Base-by-base conservation (phyloP, 1,140 invertebrate species). In the Magallana ariakensis region DNA sequence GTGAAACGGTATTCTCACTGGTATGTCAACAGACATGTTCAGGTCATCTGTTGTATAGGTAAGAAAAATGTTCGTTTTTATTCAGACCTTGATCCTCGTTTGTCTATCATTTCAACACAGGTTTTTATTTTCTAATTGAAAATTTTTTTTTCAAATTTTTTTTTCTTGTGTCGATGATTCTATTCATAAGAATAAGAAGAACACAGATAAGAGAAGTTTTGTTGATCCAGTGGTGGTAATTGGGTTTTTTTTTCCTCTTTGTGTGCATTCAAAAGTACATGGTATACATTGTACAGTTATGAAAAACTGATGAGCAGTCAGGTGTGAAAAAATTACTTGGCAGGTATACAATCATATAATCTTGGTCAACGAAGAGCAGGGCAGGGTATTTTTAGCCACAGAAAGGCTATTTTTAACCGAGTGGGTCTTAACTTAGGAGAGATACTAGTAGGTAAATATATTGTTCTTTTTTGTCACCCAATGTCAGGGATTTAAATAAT, bases 291-390 rank as follows among this genome's bases (percentile, higher is more conserved):
- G 33, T 33, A 33, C 22, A 75, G 66, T 75, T 75, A 33, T 75
- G 66, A 75, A 26, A 46, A 46, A 75, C 33, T 26, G 66, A 75
- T 26, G 66, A 13, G 66, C 66, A 75, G 66, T 75, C 66, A 26
- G 66, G 19, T 75, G 66, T 75, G 66, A 75, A 75, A 22, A 75
- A 75, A 75, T 75, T 75, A 33, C 66, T 75, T 75, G 66, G 66
- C 66, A 75, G 13, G 33, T 75, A 75, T 75, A 75, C 66, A 26
- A 75, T 75, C 66, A 75, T 75, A 75, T 5, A 75, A 75, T 75
- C 66, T 75, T 75, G 66, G 66, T 75, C 66, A 75, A 13, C 15
- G 19, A 75, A 75, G 66, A 75, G 66, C 22, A 26, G 13, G 2
- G 22, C 66, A 4, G 66, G 22, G 33, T 46, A 46, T 46, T 46